Evolutionary conservation across 2,113 vertebrate species (phyloP), one percentile per base, ranked within the genome.

Genomic region (Percopsis transmontana): DNA sequence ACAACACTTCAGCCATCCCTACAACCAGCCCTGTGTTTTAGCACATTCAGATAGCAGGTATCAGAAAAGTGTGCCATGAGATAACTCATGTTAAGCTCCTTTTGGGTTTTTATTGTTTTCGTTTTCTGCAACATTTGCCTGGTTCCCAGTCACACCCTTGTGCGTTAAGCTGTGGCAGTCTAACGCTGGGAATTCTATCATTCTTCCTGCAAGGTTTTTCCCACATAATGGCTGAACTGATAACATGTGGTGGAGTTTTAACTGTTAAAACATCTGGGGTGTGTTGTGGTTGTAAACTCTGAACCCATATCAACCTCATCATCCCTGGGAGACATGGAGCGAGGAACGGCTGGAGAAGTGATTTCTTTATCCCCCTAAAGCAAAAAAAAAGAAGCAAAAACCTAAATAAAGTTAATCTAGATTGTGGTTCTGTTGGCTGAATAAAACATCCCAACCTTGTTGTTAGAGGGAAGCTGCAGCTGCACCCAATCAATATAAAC

Each of bases 181-280:
- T 83, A 78, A 70, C 79, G 77, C 68, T 62, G 67, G 67, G 62
- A 58, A 81, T 88, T 83, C 88, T 84, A 84, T 90, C 83, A 89
- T 80, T 21, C 68, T 42, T 78, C 79, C 86, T 79, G 81, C 9
- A 10, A 76, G 87, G 87, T 81, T 69, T 90, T 90, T 90, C 87
- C 86, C 87, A 88, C 85, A 89, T 84, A 73, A 61, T 62, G 77
- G 77, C 77, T 81, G 83, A 86, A 87, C 89, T 89, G 89, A 90
- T 89, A 89, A 84, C 82, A 86, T 87, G 83, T 85, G 85, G 75
- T 78, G 66, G 57, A 64, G 80, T 23, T 59, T 59, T 21, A 81
- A 74, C 81, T 80, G 77, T 77, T 80, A 78, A 85, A 86, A 80
- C 79, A 81, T 70, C 80, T 85, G 88, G 85, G 27, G 86, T 58